Evolutionary conservation across 2,113 vertebrate genomes (phyloP).

Genomic region (Hippocampus abdominalis): DNA sequence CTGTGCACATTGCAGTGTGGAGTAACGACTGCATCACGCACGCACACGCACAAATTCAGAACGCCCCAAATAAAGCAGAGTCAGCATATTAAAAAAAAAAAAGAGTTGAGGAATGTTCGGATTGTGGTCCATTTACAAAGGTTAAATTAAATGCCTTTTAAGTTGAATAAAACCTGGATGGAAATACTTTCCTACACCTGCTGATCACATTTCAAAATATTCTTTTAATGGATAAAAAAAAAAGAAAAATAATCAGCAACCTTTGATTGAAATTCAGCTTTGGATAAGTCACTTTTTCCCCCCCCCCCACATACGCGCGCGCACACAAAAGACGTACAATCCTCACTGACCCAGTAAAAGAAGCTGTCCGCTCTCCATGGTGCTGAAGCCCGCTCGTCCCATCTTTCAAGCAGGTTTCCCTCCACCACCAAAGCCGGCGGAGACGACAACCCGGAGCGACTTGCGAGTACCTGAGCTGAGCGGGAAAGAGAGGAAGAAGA

Average conservation of each 20-base stretch:
- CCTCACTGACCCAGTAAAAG: conserved; percentile 39
- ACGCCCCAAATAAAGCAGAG: neutral
- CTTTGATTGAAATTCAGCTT: neutral
- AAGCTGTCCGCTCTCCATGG: conserved; percentile 65
- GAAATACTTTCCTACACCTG: neutral
- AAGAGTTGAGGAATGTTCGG: neutral
- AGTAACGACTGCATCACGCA: conserved; percentile 39
- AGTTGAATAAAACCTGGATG: neutral
- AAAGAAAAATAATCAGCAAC: neutral
- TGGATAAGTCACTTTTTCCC: no score
- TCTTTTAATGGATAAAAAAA: neutral
- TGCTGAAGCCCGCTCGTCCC: conserved; percentile 65
- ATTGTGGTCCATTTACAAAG: neutral
- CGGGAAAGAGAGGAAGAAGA: conserved; percentile 29
- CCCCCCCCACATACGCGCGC: neutral
- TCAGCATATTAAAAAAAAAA: neutral
- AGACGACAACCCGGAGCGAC: conserved; percentile 21
- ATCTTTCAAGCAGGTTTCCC: conserved; percentile 52
- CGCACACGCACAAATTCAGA: conserved; percentile 25
- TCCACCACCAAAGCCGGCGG: conserved; percentile 7
- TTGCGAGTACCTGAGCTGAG: conserved; percentile 37
- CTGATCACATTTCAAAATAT: neutral
- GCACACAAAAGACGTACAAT: conserved; percentile 60
- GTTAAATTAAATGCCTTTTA: neutral
- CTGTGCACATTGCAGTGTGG: conserved; percentile 29